Base-by-base conservation (phyloP, 2,113 vertebrate species). In the Halcyon senegalensis region DNA sequence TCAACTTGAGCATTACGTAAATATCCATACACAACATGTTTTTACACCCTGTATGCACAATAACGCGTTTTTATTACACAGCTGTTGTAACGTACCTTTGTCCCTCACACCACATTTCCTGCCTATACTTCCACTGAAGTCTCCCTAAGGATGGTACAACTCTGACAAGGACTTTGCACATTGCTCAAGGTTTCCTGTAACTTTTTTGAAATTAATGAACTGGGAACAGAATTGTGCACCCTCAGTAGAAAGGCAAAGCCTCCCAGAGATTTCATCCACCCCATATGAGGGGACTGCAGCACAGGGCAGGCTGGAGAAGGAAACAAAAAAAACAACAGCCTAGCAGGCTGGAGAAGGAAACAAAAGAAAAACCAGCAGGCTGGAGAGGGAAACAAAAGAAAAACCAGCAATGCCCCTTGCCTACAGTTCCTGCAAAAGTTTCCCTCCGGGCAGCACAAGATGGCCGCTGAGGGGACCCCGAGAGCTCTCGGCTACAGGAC, bases 401-500 rank as follows among this genome's bases (percentile, higher is more conserved):
- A 43, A 43, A 43, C 43, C 44, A 31, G 3, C 21, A 77, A 44
- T 0, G 0, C 16, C 2, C 4, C 31, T 53, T 41, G 17, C 13
- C 37, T 41, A 30, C 1, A 1, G 20, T 8, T 25, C 7, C 43
- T 46, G 20, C 28, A 43, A 13, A 67, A 31, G 31, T 58, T 55
- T 51, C 41, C 41, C 31, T 30, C 25, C 1, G 20, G n/a, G 43
- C 16, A 80, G 58, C 1, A 0, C 7, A 27, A 23, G 46, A 17
- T 8, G 30, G 46, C 60, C 78, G 14, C 73, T 76, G 58, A 66
- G 19, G 20, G 30, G 8, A 76, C 43, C 19, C 20, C 0, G 0
- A 62, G 24, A 56, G 53, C 31, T 17, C 24, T 27, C 31, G 7
- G 28, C 31, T 35, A 30, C 18, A 50, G 31, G 19, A 43, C 16